Evolutionary conservation across 2,113 vertebrate genomes (phyloP), one percentile per base, ranked within the genome.

Genomic region (Corynorhinus townsendii): DNA sequence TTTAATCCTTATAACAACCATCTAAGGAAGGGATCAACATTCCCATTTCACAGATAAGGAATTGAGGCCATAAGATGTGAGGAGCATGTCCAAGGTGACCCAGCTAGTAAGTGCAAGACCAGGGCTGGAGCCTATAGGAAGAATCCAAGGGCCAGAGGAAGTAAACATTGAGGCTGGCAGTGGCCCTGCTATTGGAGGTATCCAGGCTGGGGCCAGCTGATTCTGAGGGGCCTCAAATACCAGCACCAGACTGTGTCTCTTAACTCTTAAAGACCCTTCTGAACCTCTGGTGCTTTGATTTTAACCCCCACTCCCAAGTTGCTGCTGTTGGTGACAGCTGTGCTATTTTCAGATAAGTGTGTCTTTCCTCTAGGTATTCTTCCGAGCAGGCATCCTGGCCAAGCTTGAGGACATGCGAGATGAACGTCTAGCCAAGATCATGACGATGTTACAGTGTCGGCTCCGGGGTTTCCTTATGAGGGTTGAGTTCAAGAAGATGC

Each of bases 341-440:
- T 43, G 15, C 6, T 40, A 9, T 66, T 77, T 56, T 71, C 69
- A 90, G 5, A 71, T 8, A 30, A 4, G 16, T 28, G 28, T 71
- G 47, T 75, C 92, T 40, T 10, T 69, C 72, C 89, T 28, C 3
- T 54, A 98, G 98, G 97, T 98, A 24, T 98, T 99, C 73, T 98
- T 99, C 85, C 97, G 96, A 47, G 98, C 92, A 0, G 98, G 98
- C 24, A 96, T 99, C 72, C 94, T 98, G 96, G 98, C 98, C 71
- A 97, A 88, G 4, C 84, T 98, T 93, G 98, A 99, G 93, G 98
- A 99, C 94, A 96, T 98, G 97, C 89, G 97, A 75, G 98, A 99
- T 3, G 30, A 97, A 0, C 96, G 96, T 40, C 97, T 98, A 93
- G 96, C 97, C 43, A 96, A 98, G 97, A 98, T 98, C 94, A 95